Conservation (phyloP, 2,888 invertebrate genomes). For the Agonopterix heracliana region DNA sequence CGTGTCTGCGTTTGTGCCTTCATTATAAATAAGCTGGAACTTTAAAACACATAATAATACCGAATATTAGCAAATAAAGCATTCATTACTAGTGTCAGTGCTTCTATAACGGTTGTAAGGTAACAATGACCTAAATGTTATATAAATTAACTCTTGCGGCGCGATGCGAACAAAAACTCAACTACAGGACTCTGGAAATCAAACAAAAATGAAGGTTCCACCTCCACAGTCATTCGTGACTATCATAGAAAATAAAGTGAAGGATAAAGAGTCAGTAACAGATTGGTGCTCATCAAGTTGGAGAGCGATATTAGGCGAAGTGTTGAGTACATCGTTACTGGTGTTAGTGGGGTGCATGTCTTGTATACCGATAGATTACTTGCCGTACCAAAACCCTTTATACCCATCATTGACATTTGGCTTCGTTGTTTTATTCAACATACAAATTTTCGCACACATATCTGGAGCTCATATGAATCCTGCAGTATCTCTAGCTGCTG, state of each 20-base stretch:
- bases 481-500: constrained; percentile 81
- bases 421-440: constrained; percentile 79
- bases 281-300: constrained; percentile 35
- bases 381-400: constrained; percentile 50
- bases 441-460: constrained; percentile 85
- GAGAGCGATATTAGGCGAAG: constrained; percentile 72
- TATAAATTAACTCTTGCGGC: neutral
- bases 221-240: constrained; percentile 24
- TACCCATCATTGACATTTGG: constrained; percentile 79
- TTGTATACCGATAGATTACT: constrained; percentile 66
- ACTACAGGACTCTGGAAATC: neutral
- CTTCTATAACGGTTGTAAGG: neutral
- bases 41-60: neutral
- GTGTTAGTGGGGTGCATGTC: constrained; percentile 86
- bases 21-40: neutral
- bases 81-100: neutral
- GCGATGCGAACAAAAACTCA: neutral
- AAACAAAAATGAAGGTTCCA: constrained; percentile 19
- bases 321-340: constrained; percentile 80
- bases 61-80: neutral
- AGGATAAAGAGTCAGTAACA: constrained; percentile 11
- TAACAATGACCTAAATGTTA: neutral
- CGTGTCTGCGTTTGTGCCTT: neutral
- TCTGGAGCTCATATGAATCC: constrained; percentile 89
- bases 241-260: constrained; percentile 25